phyloP scores from a whole-genome alignment of 1,140 invertebrate genomes.

The Agrilus planipennis region DNA sequence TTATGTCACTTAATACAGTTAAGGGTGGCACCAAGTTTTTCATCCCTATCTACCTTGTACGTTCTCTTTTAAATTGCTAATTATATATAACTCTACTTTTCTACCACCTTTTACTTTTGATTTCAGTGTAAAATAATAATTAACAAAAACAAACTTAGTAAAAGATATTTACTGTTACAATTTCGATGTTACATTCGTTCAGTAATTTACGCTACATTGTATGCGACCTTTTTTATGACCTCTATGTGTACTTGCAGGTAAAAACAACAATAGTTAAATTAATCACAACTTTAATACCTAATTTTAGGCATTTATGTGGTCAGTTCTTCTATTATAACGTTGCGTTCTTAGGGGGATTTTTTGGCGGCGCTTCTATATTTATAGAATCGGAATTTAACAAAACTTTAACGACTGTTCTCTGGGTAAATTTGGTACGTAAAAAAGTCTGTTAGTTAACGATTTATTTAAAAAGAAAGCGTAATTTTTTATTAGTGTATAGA shows the following conservation, averaged over 20 bases:
- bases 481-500: too few relatives aligned
- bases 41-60: conserved; percentile 4
- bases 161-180: background rate
- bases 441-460: background rate
- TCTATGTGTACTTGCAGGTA: background rate
- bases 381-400: background rate
- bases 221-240: too few relatives aligned
- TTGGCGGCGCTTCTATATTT: background rate
- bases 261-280: background rate
- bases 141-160: background rate
- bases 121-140: background rate
- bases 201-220: background rate
- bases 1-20: background rate
- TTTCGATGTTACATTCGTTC: background rate
- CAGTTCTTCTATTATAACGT: background rate
- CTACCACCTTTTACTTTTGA: background rate
- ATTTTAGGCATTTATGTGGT: background rate
- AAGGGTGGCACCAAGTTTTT: conserved; percentile 1
- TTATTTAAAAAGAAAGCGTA: too few relatives aligned
- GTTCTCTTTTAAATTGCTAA: background rate
- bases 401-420: background rate
- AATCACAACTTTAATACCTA: background rate
- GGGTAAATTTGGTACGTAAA: background rate
- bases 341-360: background rate
- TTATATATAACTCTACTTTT: too few relatives aligned